Conservation (phyloP, 2,113 vertebrate species). For the Campylorhamphus procurvoides region DNA sequence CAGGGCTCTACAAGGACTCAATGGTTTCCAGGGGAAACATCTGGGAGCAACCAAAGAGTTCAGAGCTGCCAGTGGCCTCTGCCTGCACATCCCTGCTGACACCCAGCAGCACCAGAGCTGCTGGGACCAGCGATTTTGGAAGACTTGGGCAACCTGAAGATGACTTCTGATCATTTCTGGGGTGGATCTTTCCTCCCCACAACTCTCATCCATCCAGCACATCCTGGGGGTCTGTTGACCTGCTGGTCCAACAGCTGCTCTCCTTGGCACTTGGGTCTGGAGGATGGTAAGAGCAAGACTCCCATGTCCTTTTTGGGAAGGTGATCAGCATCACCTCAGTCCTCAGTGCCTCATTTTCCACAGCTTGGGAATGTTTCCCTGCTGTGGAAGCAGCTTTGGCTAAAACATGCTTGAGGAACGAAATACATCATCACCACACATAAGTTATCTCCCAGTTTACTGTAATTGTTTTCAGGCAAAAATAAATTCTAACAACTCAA, state of each 20-base stretch:
- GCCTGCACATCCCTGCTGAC: not conserved
- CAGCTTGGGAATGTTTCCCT: accelerated
- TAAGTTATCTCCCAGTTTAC: not conserved
- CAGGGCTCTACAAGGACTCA: not conserved
- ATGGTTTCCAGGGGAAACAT: not conserved
- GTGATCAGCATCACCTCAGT: not conserved
- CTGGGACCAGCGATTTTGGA: not conserved
- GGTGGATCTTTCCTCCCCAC: not conserved
- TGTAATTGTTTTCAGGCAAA: not conserved
- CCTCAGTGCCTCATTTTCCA: not conserved
- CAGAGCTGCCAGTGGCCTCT: not conserved
- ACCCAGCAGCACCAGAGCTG: not conserved
- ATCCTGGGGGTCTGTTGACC: not conserved
- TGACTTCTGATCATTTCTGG: accelerated
- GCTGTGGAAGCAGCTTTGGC: not conserved
- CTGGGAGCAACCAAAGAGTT: not conserved
- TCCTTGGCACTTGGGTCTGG: not conserved
- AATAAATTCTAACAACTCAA: not conserved
- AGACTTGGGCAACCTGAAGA: not conserved
- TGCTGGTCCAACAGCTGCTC: not conserved
- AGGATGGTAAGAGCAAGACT: not conserved
- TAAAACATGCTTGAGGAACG: not conserved
- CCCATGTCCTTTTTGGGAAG: accelerated
- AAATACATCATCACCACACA: not conserved
- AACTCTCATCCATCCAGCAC: not conserved